Evolutionary conservation across 2,888 invertebrate species (phyloP).

Genomic region (Agrochola lychnidis): DNA sequence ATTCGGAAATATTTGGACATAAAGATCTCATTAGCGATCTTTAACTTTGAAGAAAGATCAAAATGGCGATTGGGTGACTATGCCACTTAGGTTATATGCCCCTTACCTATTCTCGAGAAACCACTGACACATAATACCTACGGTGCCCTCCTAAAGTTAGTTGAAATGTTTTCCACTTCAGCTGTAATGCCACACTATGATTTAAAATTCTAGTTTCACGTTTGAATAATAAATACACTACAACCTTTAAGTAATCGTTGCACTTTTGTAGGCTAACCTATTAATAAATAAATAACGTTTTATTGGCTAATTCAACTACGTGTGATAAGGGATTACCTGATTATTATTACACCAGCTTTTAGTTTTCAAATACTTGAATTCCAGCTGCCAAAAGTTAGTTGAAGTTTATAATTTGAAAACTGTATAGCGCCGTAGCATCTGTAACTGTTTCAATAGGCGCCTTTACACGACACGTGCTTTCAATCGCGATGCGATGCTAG

Average conservation of each 20-base stretch:
- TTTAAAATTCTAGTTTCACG: neutral
- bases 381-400: neutral
- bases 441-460: neutral
- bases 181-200: neutral
- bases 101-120: no score
- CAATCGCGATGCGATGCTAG: no score
- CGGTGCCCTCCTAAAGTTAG: neutral
- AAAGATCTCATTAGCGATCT: neutral
- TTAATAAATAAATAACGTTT: no score
- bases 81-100: no score
- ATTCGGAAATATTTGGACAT: no score
- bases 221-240: no score
- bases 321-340: neutral
- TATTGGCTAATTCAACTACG: neutral
- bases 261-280: no score
- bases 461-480: no score
- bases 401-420: neutral
- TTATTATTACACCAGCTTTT: neutral
- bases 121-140: neutral
- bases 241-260: no score
- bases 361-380: neutral
- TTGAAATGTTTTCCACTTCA: neutral
- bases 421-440: neutral
- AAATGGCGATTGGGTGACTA: no score
- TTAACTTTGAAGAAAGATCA: no score